These are phyloP conservation scores for Opisthograptis luteolata DNA, from an alignment of 2,888 invertebrate species.

Conservation along the genomic window DNA sequence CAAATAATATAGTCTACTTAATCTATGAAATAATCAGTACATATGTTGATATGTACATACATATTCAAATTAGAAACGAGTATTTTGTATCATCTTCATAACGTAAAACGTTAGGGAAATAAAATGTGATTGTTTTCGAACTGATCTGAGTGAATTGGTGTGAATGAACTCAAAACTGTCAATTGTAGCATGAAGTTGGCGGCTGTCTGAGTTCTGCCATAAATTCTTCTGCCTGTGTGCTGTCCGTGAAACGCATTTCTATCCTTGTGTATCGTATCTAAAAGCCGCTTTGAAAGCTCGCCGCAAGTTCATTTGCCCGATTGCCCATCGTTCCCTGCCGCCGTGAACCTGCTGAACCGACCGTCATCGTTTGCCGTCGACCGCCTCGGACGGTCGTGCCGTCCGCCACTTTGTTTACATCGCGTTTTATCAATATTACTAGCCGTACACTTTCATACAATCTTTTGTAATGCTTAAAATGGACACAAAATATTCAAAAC, in stretches of 20 bases:
- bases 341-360: too few relatives aligned
- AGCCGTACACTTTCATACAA: slow-evolving; percentile 50
- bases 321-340: not conserved
- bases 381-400: slow-evolving; percentile 45
- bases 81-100: too few relatives aligned
- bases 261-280: slow-evolving; percentile 61
- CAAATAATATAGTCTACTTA: too few relatives aligned
- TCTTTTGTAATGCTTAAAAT: slow-evolving; percentile 56
- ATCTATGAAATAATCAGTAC: too few relatives aligned
- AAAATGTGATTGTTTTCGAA: too few relatives aligned
- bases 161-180: slow-evolving; percentile 75
- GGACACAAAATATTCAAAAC: slow-evolving; percentile 36
- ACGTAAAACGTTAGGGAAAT: too few relatives aligned
- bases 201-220: slow-evolving; percentile 58
- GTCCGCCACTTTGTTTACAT: slow-evolving; percentile 51
- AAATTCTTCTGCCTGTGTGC: slow-evolving; percentile 44
- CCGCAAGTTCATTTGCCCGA: slow-evolving; percentile 38
- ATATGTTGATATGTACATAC: too few relatives aligned
- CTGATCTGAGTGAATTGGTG: slow-evolving; percentile 49
- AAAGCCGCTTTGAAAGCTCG: slow-evolving; percentile 45
- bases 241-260: slow-evolving; percentile 39
- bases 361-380: slow-evolving; percentile 48
- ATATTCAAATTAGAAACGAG: too few relatives aligned
- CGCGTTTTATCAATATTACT: slow-evolving; percentile 43
- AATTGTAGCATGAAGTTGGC: slow-evolving; percentile 74